Base-by-base conservation (phyloP, 2,113 vertebrate species). In the Misgurnus anguillicaudatus region DNA sequence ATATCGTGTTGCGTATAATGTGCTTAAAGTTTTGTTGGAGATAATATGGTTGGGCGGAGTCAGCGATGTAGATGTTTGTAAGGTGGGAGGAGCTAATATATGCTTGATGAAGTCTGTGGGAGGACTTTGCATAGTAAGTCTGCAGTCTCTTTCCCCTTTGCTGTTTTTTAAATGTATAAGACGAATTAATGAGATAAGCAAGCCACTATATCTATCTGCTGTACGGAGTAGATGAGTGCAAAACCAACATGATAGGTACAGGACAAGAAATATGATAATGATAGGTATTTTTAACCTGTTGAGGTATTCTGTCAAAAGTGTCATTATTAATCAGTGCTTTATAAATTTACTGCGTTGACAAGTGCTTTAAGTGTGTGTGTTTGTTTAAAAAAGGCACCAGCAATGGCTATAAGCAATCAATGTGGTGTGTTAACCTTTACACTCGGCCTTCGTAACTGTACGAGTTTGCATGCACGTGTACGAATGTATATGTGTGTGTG, bases 301-400 rank as follows among this genome's bases (percentile, higher is more conserved):
- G 77, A 82, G 80, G 83, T 85, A 82, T 79, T 73, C 24, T 75
- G 75, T 84, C 70, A 51, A 65, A 51, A 4, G 9, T 76, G 13
- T 38, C 64, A 39, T 38, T 51, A 76, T 45, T 53, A 76, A 64
- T 76, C 72, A 85, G 74, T 66, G 53, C 51, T 78, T 69, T 64
- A 65, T 62, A 64, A 77, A 74, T 5, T 39, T 24, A 14, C 14
- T 64, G 65, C 31, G 31, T 64, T 76, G n/a, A 55, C 48, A 31
- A 75, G 38, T 80, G 16, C 42, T 57, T 76, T 6, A 63, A 17
- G 63, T 39, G 58, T 76, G 11, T 79, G 9, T 80, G 5, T 57
- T 5, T n/a, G n/a, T 71, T 4, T 41, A 67, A 42, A 66, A 81
- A 84, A 84, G 83, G 80, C 80, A 84, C 83, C 83, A 66, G 76